These are phyloP conservation scores for Arenaria interpres DNA, from an alignment of 2,113 vertebrate species.

Conservation along the genomic window DNA sequence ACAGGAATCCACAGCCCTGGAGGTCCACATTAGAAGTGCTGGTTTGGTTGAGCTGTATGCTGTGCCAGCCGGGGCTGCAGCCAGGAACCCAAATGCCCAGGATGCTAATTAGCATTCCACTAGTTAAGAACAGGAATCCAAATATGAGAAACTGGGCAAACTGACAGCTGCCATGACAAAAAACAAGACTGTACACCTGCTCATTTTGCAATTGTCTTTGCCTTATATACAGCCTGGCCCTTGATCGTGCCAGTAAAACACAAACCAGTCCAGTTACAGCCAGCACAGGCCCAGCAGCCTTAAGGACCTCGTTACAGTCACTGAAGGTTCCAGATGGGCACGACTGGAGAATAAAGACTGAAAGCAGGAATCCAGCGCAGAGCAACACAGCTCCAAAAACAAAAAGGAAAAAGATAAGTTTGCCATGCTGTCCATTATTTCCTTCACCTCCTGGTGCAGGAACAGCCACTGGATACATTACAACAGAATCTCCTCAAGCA, in stretches of 20 bases:
- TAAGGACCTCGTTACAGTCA: conserved; percentile 72
- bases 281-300: conserved; percentile 72
- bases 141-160: conserved; percentile 82
- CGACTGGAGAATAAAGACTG: conserved; percentile 76
- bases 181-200: conserved; percentile 62
- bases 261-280: conserved; percentile 67
- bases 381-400: conserved; percentile 72
- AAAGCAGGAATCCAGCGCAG: conserved; percentile 77
- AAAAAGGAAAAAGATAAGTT: conserved; percentile 76
- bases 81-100: conserved; percentile 81
- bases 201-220: conserved; percentile 51
- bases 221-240: conserved; percentile 66
- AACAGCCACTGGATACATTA: conserved; percentile 71
- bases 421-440: conserved; percentile 49
- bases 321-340: conserved; percentile 61
- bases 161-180: conserved; percentile 77
- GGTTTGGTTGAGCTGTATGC: conserved; percentile 63
- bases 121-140: conserved; percentile 79
- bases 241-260: conserved; percentile 76
- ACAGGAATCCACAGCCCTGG: conserved; percentile 76
- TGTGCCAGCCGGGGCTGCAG: conserved; percentile 61
- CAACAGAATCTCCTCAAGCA: background rate
- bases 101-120: conserved; percentile 80
- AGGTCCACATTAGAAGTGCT: background rate
- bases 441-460: conserved; percentile 24